phyloP scores from a whole-genome alignment of 2,113 vertebrate species.

The Speoplatyrhinus poulsoni region DNA sequence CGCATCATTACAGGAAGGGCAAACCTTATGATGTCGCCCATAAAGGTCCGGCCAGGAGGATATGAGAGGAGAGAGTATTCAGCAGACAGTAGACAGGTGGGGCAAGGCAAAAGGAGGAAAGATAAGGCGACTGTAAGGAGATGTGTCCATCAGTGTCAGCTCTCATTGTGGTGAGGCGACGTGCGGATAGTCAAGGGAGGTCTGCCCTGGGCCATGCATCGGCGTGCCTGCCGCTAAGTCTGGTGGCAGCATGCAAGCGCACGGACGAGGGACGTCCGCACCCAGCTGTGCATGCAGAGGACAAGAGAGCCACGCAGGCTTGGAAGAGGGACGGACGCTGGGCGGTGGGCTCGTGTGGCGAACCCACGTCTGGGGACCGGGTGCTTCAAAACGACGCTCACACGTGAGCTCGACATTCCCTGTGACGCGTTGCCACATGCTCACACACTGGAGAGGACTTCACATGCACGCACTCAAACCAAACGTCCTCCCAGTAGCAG shows the following conservation, averaged over 20 bases:
- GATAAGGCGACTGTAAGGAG: neutral
- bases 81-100: constrained; percentile 22
- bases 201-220: constrained; percentile 54
- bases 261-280: constrained; percentile 21
- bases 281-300: constrained; percentile 19
- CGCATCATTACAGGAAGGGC: neutral
- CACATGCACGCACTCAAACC: constrained; percentile 46
- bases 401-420: constrained; percentile 45
- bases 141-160: neutral
- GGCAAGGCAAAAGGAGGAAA: constrained; percentile 18
- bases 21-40: neutral
- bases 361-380: too few species aligned
- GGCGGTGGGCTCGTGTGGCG: neutral
- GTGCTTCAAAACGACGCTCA: constrained; percentile 7
- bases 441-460: constrained; percentile 14
- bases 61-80: constrained; percentile 2
- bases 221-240: constrained; percentile 39
- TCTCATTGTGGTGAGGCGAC: constrained; percentile 13
- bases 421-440: constrained; percentile 45
- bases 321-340: constrained; percentile 3
- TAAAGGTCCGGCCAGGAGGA: neutral
- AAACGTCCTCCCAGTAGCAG: neutral
- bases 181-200: constrained; percentile 32
- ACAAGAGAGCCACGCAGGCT: neutral
- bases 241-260: constrained; percentile 52